phyloP scores from a whole-genome alignment of 2,113 vertebrate genomes.

The Sebastes fasciatus region DNA sequence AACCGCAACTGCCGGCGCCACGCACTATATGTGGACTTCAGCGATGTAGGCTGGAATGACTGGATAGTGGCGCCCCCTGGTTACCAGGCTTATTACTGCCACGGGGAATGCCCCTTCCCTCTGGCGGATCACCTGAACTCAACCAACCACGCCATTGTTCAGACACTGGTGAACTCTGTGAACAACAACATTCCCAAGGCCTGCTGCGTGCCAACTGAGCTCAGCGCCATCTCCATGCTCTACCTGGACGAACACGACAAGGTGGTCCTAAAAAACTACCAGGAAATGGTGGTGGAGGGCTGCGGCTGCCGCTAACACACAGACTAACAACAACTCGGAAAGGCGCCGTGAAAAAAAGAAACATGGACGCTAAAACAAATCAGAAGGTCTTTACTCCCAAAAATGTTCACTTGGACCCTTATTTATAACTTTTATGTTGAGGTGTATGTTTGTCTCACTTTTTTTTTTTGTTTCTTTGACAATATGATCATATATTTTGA shows the following conservation, averaged over 20 bases:
- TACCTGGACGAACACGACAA: conserved; percentile 99
- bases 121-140: conserved; percentile 98
- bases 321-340: conserved; percentile 63
- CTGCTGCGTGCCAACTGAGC: conserved; percentile 98
- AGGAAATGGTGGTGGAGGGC: conserved; percentile 99
- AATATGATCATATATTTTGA: conserved; percentile 99
- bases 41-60: conserved; percentile 98
- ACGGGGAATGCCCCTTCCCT: conserved; percentile 97
- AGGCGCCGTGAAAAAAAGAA: conserved; percentile 51
- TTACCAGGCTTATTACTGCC: conserved; percentile 98
- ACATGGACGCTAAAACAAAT: conserved; percentile 53
- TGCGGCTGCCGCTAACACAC: conserved; percentile 94
- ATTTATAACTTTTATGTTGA: conserved; percentile 98
- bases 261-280: conserved; percentile 99
- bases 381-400: conserved; percentile 71
- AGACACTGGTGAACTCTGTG: conserved; percentile 98
- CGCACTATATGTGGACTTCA: conserved; percentile 97
- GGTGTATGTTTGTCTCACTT: conserved; percentile 86
- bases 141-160: conserved; percentile 98
- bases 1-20: conserved; percentile 96
- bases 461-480: conserved; percentile 90
- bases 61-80: conserved; percentile 99
- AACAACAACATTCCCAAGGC: conserved; percentile 98
- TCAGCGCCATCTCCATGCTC: conserved; percentile 99
- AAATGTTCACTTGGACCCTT: conserved; percentile 89